Evolutionary conservation across 2,797 vertebrate genomes (phyloP).

Genomic region (Discoglossus pictus): DNA sequence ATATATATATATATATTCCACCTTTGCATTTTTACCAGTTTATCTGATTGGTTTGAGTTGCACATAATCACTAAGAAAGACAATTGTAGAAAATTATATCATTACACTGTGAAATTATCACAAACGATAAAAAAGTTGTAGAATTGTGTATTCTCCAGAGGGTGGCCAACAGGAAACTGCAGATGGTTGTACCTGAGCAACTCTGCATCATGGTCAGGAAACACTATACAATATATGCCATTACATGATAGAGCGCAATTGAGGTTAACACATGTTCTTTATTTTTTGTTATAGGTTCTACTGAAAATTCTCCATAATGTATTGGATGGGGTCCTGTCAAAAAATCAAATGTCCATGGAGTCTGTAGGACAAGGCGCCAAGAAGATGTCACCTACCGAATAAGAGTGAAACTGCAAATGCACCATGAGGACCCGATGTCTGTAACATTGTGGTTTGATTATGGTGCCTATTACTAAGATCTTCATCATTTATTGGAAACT

Average conservation of each 20-base stretch:
- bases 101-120: too few species aligned
- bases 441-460: slow-evolving; percentile 14
- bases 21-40: too few species aligned
- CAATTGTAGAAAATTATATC: too few species aligned
- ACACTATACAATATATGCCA: not conserved
- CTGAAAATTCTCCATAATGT: slow-evolving; percentile 27
- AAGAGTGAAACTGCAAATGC: not conserved
- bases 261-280: not conserved
- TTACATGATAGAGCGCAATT: not conserved
- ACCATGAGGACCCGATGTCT: slow-evolving; percentile 5
- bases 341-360: slow-evolving; percentile 8
- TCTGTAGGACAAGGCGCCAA: slow-evolving; percentile 2
- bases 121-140: too few species aligned
- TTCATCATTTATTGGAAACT: slow-evolving; percentile 14
- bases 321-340: not conserved
- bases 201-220: too few species aligned
- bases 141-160: too few species aligned
- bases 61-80: too few species aligned
- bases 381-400: slow-evolving; percentile 13
- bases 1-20: too few species aligned
- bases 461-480: slow-evolving; percentile 14
- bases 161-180: too few species aligned
- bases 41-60: too few species aligned
- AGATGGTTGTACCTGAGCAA: too few species aligned
- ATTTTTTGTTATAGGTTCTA: slow-evolving; percentile 28